These are phyloP conservation scores for Python bivittatus DNA, from an alignment of 2,113 vertebrate species.

Conservation along the genomic window DNA sequence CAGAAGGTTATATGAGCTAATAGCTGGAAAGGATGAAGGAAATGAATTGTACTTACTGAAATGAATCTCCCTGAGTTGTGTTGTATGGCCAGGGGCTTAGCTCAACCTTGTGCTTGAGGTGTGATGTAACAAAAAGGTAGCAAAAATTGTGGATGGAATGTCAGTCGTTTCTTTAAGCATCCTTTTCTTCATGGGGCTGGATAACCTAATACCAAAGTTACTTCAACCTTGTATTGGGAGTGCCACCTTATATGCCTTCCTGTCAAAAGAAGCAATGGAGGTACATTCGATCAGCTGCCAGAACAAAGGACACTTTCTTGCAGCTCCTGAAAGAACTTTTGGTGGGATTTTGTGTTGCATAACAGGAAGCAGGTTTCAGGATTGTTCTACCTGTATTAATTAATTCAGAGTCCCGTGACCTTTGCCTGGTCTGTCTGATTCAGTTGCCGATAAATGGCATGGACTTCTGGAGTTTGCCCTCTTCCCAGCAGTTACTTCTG, in stretches of 20 bases:
- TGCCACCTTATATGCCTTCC: conserved; percentile 51
- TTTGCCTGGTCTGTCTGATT: conserved; percentile 5
- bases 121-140: conserved; percentile 66
- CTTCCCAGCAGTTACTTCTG: conserved; percentile 19
- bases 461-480: conserved; percentile 18
- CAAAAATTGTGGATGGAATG: conserved; percentile 67
- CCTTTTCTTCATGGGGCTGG: conserved; percentile 64
- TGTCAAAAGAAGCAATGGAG: conserved; percentile 64
- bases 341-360: conserved; percentile 62
- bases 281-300: conserved; percentile 55
- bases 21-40: conserved; percentile 40
- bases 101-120: conserved; percentile 61
- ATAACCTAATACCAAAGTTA: conserved; percentile 63
- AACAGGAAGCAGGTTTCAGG: conserved; percentile 48
- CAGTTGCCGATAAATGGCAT: conserved; percentile 41
- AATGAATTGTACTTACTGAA: conserved; percentile 25
- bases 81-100: conserved; percentile 42
- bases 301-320: conserved; percentile 74
- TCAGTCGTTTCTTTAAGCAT: conserved; percentile 65
- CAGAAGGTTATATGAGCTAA: conserved; percentile 25
- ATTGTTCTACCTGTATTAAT: conserved; percentile 54
- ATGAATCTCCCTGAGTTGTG: conserved; percentile 48
- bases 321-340: conserved; percentile 66
- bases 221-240: conserved; percentile 60
- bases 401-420: conserved; percentile 5